Evolutionary conservation across 2,888 invertebrate genomes (phyloP).

Genomic region (Drosophila neotestacea): DNA sequence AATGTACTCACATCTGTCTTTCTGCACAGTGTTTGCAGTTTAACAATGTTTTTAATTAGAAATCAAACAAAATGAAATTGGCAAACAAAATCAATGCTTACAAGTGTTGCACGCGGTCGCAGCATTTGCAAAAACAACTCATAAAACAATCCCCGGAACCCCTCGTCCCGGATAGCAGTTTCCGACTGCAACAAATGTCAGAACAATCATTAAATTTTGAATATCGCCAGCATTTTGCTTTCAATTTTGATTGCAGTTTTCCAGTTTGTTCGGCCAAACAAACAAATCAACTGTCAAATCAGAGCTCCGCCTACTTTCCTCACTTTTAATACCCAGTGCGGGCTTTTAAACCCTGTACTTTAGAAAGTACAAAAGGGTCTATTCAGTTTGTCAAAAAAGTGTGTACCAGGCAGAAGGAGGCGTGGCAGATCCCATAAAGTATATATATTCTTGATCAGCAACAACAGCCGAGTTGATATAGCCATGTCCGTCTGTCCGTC

Average conservation of each 20-base stretch:
- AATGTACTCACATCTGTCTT: conserved; percentile 11
- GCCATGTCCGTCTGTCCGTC: too few species aligned
- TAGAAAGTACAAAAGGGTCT: too few species aligned
- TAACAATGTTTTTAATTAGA: conserved; percentile 72
- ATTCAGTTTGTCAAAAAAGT: too few species aligned
- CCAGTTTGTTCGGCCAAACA: conserved; percentile 37
- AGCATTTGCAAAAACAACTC: conserved; percentile 12
- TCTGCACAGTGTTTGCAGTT: conserved; percentile 1
- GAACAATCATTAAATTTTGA: conserved; percentile 68
- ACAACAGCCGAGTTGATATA: too few species aligned
- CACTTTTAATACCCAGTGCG: neutral
- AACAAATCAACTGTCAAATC: conserved; percentile 60
- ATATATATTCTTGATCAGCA: too few species aligned
- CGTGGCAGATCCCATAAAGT: too few species aligned
- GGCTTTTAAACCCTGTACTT: too few species aligned
- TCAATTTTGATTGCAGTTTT: conserved; percentile 71
- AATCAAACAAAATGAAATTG: conserved; percentile 70
- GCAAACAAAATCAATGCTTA: conserved; percentile 67
- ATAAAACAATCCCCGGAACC: conserved; percentile 14
- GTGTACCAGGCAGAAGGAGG: too few species aligned
- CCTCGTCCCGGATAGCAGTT: neutral
- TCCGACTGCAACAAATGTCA: conserved; percentile 24
- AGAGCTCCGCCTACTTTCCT: neutral
- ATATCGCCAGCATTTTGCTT: conserved; percentile 46
- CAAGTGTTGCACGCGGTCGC: conserved; percentile 65